These are phyloP conservation scores for Eunapius fragilis DNA, from an alignment of 37 sponge, comb jelly and placozoan genomes.

Conservation along the genomic window DNA sequence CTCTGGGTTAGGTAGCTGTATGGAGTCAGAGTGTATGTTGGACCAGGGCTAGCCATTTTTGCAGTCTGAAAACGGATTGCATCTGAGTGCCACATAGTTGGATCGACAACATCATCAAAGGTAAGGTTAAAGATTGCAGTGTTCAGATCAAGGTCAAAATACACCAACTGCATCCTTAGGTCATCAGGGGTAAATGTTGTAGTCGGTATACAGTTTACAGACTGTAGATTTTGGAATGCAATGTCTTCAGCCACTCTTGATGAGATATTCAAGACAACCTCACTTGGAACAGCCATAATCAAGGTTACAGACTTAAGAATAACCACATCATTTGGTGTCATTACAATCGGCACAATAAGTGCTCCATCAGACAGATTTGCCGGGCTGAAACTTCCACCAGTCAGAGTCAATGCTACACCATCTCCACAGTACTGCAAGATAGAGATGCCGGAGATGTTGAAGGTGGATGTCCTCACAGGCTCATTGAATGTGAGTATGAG, in stretches of 20 bases:
- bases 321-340: constrained; percentile 68
- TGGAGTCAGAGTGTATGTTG: constrained; percentile 47
- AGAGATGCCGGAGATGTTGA: constrained; percentile 67
- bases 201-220: constrained; percentile 52
- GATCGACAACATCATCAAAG: constrained; percentile 86
- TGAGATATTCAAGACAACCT: constrained; percentile 55
- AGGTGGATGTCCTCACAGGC: constrained; percentile 70
- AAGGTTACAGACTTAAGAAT: constrained; percentile 68
- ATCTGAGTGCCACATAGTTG: constrained; percentile 68
- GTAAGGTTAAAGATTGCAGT: constrained; percentile 74
- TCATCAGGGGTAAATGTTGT: constrained; percentile 47
- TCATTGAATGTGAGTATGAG: constrained; percentile 83
- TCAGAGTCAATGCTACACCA: constrained; percentile 29
- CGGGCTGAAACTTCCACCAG: constrained; percentile 71
- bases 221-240: constrained; percentile 26
- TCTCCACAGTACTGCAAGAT: constrained; percentile 61
- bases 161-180: constrained; percentile 49
- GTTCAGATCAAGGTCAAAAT: constrained; percentile 88
- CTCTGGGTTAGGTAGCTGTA: constrained; percentile 36
- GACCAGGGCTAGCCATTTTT: constrained; percentile 15
- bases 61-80: constrained; percentile 74
- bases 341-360: constrained; percentile 41
- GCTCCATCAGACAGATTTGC: constrained; percentile 39
- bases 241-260: constrained; percentile 56
- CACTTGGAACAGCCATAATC: constrained; percentile 52